Base-by-base conservation (phyloP, 2,888 invertebrate species). In the Ctena decussata region DNA sequence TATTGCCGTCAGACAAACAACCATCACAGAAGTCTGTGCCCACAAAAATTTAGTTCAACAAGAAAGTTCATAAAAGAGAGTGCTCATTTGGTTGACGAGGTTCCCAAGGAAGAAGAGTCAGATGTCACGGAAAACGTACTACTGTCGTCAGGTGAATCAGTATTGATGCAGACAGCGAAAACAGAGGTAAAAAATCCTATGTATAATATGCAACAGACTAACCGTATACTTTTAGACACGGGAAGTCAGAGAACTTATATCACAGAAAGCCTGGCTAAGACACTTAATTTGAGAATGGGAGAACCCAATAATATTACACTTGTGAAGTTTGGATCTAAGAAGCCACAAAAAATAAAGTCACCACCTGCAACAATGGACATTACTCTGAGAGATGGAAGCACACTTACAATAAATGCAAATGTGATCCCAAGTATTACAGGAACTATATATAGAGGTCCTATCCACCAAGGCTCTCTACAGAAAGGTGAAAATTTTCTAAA, bases 21-120 rank as follows among this genome's bases (percentile, higher is more conserved):
- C 21, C 79, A 83, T 44, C 83, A 83, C n/a, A 70, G 83, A 71
- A 83, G 79, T 60, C 39, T 83, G 1, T 83, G 83, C 39, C 69
- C 77, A 21, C 60, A 71, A 27, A 72, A 49, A 35, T 82, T 77
- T 49, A 53, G 8, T 8, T 24, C 24, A 2, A 70, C 18, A 49
- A 37, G 70, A 8, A 3, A 37, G 6, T 15, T n/a, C 5, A 3
- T 12, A 21, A 35, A n/a, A 70, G 70, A 70, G 41, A 5, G 5
- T 70, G 39, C 70, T 11, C 70, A 70, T 21, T 37, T 70, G 24
- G 21, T 70, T 70, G 35, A 37, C 32, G 70, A 70, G 30, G 24
- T 70, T 11, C 30, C 6, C 30, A 8, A 37, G 6, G 70, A 60
- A 60, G 60, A 30, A 11, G 60, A 60, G 24, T 30, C 60, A 60